Base-by-base conservation (phyloP, 2,888 invertebrate genomes). In the Hyposoter dolosus region DNA sequence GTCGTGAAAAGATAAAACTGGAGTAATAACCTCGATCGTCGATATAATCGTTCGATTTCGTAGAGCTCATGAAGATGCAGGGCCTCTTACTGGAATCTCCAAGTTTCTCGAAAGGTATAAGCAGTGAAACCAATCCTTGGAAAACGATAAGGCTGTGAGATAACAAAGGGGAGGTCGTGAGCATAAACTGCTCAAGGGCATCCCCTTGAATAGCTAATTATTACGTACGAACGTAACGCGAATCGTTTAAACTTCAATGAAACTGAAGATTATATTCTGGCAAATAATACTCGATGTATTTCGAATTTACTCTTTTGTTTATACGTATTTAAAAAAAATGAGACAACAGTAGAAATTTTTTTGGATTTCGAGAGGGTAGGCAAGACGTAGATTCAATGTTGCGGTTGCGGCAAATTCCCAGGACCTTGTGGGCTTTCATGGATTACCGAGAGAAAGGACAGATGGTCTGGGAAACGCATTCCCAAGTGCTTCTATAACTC, bases 1-100 rank as follows among this genome's bases (percentile, higher is more conserved):
- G 69, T 15, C 53, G 53, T 65, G 50, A 69, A 60, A 45, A 80
- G 69, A 53, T 23, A 53, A 60, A 60, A 60, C 79, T 43, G 40
- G 12, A 19, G 69, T 69, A 56, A 84, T 69, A 53, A 47, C 50
- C 72, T 40, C 77, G 81, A 87, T 83, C 83, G 77, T 72, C 86
- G 81, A 86, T 88, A 86, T 88, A 87, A 88, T 87, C 84, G 83
- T 79, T 83, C 86, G 84, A 83, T 84, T 86, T 69, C 84, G 78
- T 47, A 66, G 40, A 7, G 71, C 76, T 74, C 66, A 71, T 75
- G 79, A 76, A 79, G 85, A 84, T 86, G 86, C 40, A 40, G 40
- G 66, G 83, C 86, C 74, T 47, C 75, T 53, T 72, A 60, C 79
- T 28, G 23, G 72, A 77, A 75, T 72, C 60, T 79, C 60, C 28